Evolutionary conservation across 1,140 invertebrate species (phyloP).

Genomic region (Aphis craccivora): DNA sequence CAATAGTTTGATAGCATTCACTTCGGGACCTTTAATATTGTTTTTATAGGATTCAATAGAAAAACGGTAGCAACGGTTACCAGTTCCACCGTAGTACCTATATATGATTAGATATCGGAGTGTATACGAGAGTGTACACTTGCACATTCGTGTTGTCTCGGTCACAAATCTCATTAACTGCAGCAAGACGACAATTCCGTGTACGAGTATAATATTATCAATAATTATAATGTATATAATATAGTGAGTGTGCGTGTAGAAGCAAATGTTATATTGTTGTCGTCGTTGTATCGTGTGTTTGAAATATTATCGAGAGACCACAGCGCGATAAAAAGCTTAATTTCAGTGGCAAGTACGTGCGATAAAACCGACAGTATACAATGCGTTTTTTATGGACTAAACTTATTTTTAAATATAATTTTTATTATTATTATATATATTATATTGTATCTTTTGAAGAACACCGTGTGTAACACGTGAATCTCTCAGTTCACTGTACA

Average conservation of each 20-base stretch:
- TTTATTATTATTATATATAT: neutral
- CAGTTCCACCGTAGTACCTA: neutral
- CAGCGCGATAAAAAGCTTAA: slow-evolving; percentile 25
- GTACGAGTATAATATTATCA: neutral
- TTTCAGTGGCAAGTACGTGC: neutral
- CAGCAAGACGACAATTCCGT: neutral
- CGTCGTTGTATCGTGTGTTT: neutral
- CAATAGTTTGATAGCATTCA: neutral
- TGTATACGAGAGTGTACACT: neutral
- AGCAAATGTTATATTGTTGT: slow-evolving; percentile 20
- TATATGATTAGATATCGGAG: neutral
- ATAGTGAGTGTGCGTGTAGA: neutral
- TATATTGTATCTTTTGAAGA: neutral
- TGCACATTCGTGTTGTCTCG: neutral
- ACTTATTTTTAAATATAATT: slow-evolving; percentile 6
- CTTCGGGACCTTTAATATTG: neutral
- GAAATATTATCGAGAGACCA: neutral
- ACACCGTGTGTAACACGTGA: slow-evolving; percentile 4
- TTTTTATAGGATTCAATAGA: neutral
- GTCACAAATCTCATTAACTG: slow-evolving; percentile 20
- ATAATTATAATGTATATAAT: neutral
- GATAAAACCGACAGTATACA: neutral
- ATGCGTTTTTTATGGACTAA: slow-evolving; percentile 16
- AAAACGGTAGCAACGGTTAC: neutral
- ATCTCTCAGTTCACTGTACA: neutral